Conservation (phyloP, 1,140 invertebrate genomes). For the Diorhabda elongata region DNA sequence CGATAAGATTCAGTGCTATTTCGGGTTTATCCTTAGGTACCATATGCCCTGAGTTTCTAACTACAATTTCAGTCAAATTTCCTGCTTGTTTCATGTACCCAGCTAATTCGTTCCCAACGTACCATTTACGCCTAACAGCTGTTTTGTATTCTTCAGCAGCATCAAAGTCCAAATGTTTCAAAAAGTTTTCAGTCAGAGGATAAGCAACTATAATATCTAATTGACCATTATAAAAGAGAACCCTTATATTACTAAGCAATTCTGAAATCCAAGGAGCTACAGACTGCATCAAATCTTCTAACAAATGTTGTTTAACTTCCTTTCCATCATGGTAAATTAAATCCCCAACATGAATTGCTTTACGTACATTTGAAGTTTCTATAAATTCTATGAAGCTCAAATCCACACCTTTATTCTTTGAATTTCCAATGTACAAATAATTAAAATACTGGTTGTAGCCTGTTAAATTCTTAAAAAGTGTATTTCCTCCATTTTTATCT, state of each 20-base stretch:
- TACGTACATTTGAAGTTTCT: conserved; percentile 53
- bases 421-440: conserved; percentile 47
- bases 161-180: conserved; percentile 62
- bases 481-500: conserved; percentile 52
- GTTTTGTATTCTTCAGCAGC: conserved; percentile 58
- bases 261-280: conserved; percentile 68
- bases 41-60: conserved; percentile 77
- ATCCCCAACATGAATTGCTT: conserved; percentile 52
- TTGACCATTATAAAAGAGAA: conserved; percentile 76
- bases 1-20: conserved; percentile 70
- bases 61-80: conserved; percentile 69
- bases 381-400: conserved; percentile 55
- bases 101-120: conserved; percentile 61
- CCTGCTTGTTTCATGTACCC: conserved; percentile 66
- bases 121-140: conserved; percentile 61
- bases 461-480: conserved; percentile 64
- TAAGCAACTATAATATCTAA: conserved; percentile 81
- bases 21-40: conserved; percentile 72
- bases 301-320: conserved; percentile 59
- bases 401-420: conserved; percentile 24
- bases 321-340: conserved; percentile 50
- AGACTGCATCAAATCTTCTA: conserved; percentile 77
- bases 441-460: conserved; percentile 67
- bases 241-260: conserved; percentile 61
- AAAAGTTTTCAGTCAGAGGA: conserved; percentile 67